These are phyloP conservation scores for Sanderia malayensis DNA, from an alignment of 30 jellyfish, hydroid and myxozoan genomes.

Conservation along the genomic window DNA sequence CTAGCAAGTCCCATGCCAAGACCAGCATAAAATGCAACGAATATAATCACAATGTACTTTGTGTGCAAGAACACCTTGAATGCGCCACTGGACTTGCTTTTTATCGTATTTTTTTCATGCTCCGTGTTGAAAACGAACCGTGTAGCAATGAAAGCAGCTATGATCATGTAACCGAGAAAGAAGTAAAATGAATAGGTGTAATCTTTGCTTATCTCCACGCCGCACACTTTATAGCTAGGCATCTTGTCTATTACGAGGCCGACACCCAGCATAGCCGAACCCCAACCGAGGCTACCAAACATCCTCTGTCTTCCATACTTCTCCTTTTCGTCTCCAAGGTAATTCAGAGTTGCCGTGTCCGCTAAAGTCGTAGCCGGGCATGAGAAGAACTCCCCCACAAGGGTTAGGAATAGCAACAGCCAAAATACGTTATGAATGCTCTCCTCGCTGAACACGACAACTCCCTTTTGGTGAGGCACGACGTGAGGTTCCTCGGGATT, in stretches of 20 bases:
- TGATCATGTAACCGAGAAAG: constrained; percentile 82
- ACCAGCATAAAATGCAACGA: constrained; percentile 98
- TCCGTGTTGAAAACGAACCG: constrained; percentile 70
- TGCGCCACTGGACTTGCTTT: constrained; percentile 85
- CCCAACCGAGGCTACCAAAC: constrained; percentile 99
- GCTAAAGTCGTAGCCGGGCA: constrained; percentile 99
- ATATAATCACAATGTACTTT: constrained; percentile 61
- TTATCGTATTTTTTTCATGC: constrained; percentile 44
- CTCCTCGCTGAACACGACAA: constrained; percentile 94
- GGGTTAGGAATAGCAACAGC: constrained; percentile 85
- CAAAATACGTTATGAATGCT: constrained; percentile 92
- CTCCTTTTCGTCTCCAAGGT: constrained; percentile 92
- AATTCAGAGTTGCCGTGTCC: constrained; percentile 93
- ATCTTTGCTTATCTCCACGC: constrained; percentile 88
- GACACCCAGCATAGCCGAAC: constrained; percentile 96
- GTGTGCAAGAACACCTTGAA: constrained; percentile 61
- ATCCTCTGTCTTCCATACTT: constrained; percentile 96
- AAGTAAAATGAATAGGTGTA: constrained; percentile 91
- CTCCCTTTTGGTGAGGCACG: constrained; percentile 87
- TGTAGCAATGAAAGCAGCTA: constrained; percentile 84
- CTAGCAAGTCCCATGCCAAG: constrained; percentile 99
- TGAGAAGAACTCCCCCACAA: constrained; percentile 98
- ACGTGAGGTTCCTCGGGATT: constrained; percentile 92
- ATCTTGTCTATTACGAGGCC: constrained; percentile 92
- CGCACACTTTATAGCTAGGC: constrained; percentile 93